Evolutionary conservation across 2,888 invertebrate species (phyloP).

Genomic region (Chaetoderma sp.): DNA sequence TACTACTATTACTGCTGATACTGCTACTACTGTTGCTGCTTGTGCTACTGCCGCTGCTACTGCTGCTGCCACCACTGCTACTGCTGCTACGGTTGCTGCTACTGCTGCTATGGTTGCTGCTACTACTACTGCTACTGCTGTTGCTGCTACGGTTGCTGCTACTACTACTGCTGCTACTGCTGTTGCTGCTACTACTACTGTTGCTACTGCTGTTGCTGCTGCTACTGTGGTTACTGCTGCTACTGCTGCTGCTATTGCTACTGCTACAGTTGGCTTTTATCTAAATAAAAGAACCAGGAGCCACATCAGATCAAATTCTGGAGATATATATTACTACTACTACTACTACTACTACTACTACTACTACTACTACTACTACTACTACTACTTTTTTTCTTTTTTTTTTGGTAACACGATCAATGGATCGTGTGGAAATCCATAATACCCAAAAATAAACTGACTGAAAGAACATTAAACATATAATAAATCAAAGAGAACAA

Average conservation of each 20-base stretch:
- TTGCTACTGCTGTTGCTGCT: background rate
- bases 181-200: slow-evolving; percentile 21
- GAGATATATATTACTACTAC: background rate
- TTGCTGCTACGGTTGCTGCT: slow-evolving; percentile 23
- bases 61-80: slow-evolving; percentile 23
- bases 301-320: too few species aligned
- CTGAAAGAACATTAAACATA: too few species aligned
- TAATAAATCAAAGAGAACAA: too few species aligned
- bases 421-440: too few species aligned
- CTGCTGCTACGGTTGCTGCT: slow-evolving; percentile 1
- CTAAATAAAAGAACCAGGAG: background rate
- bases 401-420: too few species aligned
- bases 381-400: slow-evolving; percentile 7
- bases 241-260: slow-evolving; percentile 23
- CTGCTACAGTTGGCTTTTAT: slow-evolving; percentile 13
- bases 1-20: slow-evolving; percentile 25
- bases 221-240: background rate
- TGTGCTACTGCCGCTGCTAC: too few species aligned
- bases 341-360: slow-evolving; percentile 6
- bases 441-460: too few species aligned
- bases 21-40: too few species aligned
- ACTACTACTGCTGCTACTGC: slow-evolving; percentile 18
- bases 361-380: slow-evolving; percentile 11
- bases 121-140: slow-evolving; percentile 14
- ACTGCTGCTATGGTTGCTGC: too few species aligned